These are phyloP conservation scores for Meloidogyne hapla DNA, from an alignment of 1,140 invertebrate species.

Conservation along the genomic window DNA sequence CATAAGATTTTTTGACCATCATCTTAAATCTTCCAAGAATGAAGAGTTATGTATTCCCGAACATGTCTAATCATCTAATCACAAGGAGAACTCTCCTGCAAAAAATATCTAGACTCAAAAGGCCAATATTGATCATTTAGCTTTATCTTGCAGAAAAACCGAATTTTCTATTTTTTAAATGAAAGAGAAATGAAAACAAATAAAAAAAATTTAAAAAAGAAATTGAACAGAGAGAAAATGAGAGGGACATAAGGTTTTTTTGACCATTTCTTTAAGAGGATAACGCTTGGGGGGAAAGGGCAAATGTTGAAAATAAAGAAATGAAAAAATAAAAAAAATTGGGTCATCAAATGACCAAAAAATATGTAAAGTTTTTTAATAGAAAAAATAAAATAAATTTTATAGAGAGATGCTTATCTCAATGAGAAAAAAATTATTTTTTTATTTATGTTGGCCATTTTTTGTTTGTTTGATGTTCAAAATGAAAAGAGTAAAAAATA, in stretches of 20 bases:
- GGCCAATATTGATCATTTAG: neutral
- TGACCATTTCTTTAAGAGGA: neutral
- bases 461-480: neutral
- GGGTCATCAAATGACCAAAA: neutral
- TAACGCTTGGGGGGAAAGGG: neutral
- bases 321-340: constrained; percentile 4
- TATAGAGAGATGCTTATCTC: neutral
- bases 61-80: no score
- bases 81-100: no score
- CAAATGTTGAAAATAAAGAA: constrained; percentile 1
- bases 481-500: neutral
- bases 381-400: neutral
- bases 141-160: no score
- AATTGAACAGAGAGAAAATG: neutral
- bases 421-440: neutral
- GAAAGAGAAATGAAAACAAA: neutral
- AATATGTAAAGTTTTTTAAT: neutral
- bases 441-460: neutral
- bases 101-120: neutral
- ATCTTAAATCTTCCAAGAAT: no score
- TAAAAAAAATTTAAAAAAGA: neutral
- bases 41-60: no score
- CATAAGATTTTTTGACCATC: no score
- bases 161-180: neutral
- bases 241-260: neutral